These are phyloP conservation scores for Apeira syringaria DNA, from an alignment of 2,888 invertebrate species.

Conservation along the genomic window DNA sequence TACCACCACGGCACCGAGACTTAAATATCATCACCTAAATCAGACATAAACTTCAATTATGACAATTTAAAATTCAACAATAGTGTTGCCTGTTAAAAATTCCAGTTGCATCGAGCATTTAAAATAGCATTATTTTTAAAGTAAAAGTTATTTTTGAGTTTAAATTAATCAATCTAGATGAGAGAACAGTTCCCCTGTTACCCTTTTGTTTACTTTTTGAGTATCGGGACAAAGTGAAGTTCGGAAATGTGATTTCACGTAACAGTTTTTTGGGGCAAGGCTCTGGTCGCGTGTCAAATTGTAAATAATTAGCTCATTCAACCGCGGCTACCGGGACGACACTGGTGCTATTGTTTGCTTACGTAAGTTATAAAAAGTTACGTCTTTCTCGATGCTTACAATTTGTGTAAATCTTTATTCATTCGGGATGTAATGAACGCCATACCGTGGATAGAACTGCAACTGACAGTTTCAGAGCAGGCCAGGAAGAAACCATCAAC, in stretches of 20 bases:
- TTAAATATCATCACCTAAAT: constrained; percentile 53
- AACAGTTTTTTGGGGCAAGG: constrained; percentile 68
- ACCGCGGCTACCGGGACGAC: constrained; percentile 65
- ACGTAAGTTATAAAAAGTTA: constrained; percentile 56
- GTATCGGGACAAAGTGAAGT: constrained; percentile 64
- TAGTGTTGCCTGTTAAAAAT: constrained; percentile 26
- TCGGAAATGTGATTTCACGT: constrained; percentile 82
- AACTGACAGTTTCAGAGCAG: too few species aligned
- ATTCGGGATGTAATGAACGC: too few species aligned
- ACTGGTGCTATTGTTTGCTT: constrained; percentile 68
- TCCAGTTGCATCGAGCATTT: constrained; percentile 23
- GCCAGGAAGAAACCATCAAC: too few species aligned
- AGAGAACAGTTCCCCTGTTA: constrained; percentile 40
- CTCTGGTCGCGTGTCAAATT: constrained; percentile 74
- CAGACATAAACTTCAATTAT: constrained; percentile 13
- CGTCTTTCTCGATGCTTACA: constrained; percentile 51
- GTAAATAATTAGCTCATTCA: constrained; percentile 80
- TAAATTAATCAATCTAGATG: constrained; percentile 44
- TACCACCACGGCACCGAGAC: too few species aligned
- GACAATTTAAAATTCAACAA: constrained; percentile 36
- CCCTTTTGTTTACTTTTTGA: constrained; percentile 60
- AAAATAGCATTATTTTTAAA: constrained; percentile 34
- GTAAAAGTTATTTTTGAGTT: constrained; percentile 23
- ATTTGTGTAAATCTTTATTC: background rate
- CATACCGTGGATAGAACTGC: too few species aligned